Base-by-base conservation (phyloP, 2,113 vertebrate species). In the Neomonachus schauinslandi region DNA sequence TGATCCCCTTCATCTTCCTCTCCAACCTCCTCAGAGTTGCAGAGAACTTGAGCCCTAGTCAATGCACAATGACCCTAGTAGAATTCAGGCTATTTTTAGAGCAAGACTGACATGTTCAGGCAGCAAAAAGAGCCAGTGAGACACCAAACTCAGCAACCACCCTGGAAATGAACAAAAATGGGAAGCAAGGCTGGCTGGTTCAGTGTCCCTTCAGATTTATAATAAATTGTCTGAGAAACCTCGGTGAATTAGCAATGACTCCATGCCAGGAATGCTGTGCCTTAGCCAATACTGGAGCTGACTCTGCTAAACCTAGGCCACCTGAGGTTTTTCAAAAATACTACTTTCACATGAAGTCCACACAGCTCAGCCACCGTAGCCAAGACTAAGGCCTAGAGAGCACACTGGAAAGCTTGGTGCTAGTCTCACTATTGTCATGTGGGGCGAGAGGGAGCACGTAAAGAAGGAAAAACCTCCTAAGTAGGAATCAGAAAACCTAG, bases 131-230 rank as follows among this genome's bases (percentile, higher is more conserved):
- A 96, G 92, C 59, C 95, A 97, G 72, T 19, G 42, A 96, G 92
- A 97, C 6, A 67, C 96, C 94, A 61, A 93, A 80, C 82, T 93
- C 71, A 11, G n/a, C 28, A 91, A 95, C 53, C 86, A 95, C 72
- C 28, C 95, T 97, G 87, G 46, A 97, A 96, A 97, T 91, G 90
- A 89, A 96, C 96, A 93, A 96, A 97, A 89, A 85, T 97, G 92
- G 92, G 89, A 95, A 93, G 65, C 11, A 19, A 63, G 39, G 39
- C 79, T 59, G 65, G 57, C 94, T 80, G 16, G 57, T 69, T 96
- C 28, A 8, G 15, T 31, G 89, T 93, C 71, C 92, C 94, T 91
- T 94, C 33, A 85, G 86, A 89, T 97, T 93, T 96, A 61, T 97
- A 96, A 96, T 89, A 95, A 97, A 93, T 81, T 94, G 63, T 91